These are phyloP conservation scores for Podarcis raffonei DNA, from an alignment of 2,113 vertebrate species.

Conservation along the genomic window DNA sequence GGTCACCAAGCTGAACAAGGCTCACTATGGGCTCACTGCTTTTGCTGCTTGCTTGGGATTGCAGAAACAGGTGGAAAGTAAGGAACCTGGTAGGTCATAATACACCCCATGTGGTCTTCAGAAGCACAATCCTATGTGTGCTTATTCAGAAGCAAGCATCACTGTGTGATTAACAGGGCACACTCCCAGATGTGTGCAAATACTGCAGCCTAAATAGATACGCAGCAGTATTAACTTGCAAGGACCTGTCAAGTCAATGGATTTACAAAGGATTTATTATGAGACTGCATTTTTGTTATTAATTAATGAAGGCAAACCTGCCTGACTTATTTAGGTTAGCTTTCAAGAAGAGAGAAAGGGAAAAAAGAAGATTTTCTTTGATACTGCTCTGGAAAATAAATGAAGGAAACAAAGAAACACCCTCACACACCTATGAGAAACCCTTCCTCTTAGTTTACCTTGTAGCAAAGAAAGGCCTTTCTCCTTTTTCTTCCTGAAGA, in stretches of 20 bases:
- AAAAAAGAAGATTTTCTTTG: not conserved
- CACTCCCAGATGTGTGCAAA: not conserved
- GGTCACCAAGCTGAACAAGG: not conserved
- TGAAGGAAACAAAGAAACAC: slow-evolving; percentile 9
- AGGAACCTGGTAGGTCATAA: not conserved
- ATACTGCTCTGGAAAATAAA: slow-evolving; percentile 36
- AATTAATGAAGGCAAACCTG: not conserved
- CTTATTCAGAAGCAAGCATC: not conserved
- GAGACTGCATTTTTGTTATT: not conserved
- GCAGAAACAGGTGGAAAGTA: not conserved
- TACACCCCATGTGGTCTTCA: not conserved
- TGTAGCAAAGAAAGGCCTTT: slow-evolving; percentile 26
- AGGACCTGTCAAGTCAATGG: slow-evolving; percentile 11
- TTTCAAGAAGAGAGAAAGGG: slow-evolving; percentile 20
- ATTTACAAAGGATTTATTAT: not conserved
- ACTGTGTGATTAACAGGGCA: not conserved
- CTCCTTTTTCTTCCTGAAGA: slow-evolving; percentile 43
- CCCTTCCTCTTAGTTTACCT: slow-evolving; percentile 28
- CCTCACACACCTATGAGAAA: slow-evolving; percentile 23
- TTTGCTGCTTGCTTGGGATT: not conserved
- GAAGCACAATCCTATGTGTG: not conserved
- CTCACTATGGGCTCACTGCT: not conserved
- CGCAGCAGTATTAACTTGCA: not conserved
- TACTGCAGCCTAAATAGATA: not conserved
- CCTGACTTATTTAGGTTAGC: slow-evolving; percentile 5